These are phyloP conservation scores for Allobates femoralis DNA, from an alignment of 2,797 vertebrate species.

Conservation along the genomic window DNA sequence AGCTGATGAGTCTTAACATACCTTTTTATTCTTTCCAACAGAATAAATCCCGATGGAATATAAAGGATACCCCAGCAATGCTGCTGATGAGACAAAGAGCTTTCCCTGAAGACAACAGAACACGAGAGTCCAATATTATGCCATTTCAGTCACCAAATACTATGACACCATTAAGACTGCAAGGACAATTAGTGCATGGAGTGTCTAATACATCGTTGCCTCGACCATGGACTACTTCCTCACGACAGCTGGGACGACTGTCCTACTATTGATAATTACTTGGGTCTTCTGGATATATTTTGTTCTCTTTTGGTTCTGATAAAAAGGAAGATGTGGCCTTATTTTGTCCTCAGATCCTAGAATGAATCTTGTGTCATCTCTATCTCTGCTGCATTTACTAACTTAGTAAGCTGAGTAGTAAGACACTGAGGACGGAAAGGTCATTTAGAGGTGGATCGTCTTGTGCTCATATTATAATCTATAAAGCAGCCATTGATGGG, in stretches of 20 bases:
- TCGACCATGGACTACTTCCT: constrained; percentile 47
- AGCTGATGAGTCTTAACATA: not conserved
- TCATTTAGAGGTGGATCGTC: not conserved
- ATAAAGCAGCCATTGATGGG: not conserved
- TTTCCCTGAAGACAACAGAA: constrained; percentile 52
- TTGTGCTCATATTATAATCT: not conserved
- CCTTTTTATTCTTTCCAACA: constrained; percentile 38
- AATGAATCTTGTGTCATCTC: not conserved
- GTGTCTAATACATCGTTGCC: constrained; percentile 29
- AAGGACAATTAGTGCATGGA: constrained; percentile 61
- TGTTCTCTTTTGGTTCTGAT: not conserved
- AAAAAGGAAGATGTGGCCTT: not conserved
- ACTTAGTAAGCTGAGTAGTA: not conserved
- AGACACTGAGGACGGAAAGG: not conserved
- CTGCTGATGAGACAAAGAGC: constrained; percentile 72
- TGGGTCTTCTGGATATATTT: not conserved
- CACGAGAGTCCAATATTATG: constrained; percentile 21
- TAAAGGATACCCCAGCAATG: constrained; percentile 72
- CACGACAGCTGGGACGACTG: constrained; percentile 34
- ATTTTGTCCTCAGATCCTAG: not conserved
- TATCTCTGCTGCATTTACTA: not conserved
- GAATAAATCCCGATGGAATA: constrained; percentile 68
- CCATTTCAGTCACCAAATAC: constrained; percentile 36
- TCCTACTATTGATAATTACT: constrained; percentile 7
- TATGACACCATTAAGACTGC: constrained; percentile 51